phyloP scores from a whole-genome alignment of 2,888 invertebrate genomes.

The Xiphydria camelus region DNA sequence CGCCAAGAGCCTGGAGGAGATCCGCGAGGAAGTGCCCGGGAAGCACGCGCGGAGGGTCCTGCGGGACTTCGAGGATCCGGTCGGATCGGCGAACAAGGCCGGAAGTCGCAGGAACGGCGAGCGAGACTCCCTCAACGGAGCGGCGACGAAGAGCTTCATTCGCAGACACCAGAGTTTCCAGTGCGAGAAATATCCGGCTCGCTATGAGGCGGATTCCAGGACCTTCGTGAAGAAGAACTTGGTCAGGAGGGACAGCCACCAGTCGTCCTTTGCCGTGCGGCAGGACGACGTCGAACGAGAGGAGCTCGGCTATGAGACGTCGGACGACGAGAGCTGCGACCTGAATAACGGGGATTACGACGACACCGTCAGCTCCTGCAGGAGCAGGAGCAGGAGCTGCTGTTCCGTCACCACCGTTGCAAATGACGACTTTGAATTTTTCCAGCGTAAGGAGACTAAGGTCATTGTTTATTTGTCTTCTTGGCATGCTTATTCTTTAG shows the following conservation, averaged over 20 bases:
- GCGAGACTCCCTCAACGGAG: conserved; percentile 22
- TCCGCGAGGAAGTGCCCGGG: conserved; percentile 37
- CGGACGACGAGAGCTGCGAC: conserved; percentile 53
- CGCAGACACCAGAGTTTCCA: conserved; percentile 52
- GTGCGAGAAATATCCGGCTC: conserved; percentile 33
- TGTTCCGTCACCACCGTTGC: conserved; percentile 68
- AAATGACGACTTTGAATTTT: conserved; percentile 68
- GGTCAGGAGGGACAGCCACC: conserved; percentile 18
- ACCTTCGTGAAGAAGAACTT: conserved; percentile 43
- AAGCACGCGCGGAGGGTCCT: background rate
- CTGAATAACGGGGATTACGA: conserved; percentile 50
- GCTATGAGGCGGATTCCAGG: conserved; percentile 40
- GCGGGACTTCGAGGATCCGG: background rate
- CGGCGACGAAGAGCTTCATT: conserved; percentile 28
- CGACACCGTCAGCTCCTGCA: conserved; percentile 56
- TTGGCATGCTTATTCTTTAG: no score
- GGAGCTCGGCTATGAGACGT: conserved; percentile 45
- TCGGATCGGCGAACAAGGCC: conserved; percentile 8
- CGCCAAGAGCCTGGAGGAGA: conserved; percentile 47
- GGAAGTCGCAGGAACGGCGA: background rate
- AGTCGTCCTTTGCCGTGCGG: conserved; percentile 2
- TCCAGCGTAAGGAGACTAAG: conserved; percentile 57
- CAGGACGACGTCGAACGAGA: conserved; percentile 16
- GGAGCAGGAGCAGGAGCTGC: conserved; percentile 59
- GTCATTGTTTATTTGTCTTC: no score